A percentile compares a stretch with the other conserved stretches of the same genome.
These are phyloP conservation scores for Gambelia wislizenii DNA, from an alignment of 2,797 vertebrate species.

Conservation along the genomic window DNA sequence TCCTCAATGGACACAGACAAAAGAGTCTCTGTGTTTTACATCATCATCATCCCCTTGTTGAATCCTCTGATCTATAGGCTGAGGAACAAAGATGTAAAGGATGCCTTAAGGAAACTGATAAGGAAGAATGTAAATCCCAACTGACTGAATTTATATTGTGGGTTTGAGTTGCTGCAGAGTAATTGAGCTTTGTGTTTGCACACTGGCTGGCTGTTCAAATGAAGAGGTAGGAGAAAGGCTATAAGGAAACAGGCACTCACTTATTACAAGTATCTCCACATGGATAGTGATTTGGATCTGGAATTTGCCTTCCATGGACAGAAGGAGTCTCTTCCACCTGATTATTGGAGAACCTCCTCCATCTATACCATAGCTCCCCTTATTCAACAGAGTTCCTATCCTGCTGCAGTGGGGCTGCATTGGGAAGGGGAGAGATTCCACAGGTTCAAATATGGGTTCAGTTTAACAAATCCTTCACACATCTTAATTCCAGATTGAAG, in stretches of 20 bases:
- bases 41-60: conserved; percentile 42
- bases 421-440: too few species aligned
- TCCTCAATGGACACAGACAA: conserved; percentile 39
- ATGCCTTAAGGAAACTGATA: conserved; percentile 25
- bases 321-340: too few species aligned
- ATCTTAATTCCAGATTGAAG: background rate
- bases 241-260: background rate
- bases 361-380: too few species aligned
- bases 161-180: background rate
- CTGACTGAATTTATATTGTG: background rate
- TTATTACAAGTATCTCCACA: background rate
- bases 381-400: too few species aligned
- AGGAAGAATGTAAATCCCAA: background rate
- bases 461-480: background rate
- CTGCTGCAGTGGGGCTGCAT: too few species aligned
- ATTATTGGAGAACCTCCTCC: too few species aligned
- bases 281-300: too few species aligned
- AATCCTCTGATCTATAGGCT: conserved; percentile 64
- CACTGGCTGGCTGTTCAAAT: background rate
- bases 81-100: conserved; percentile 57
- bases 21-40: conserved; percentile 53
- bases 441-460: too few species aligned
- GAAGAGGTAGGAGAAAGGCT: background rate
- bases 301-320: too few species aligned
- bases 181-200: background rate